phyloP scores from a whole-genome alignment of 2,113 vertebrate species.

The Aptenodytes forsteri region DNA sequence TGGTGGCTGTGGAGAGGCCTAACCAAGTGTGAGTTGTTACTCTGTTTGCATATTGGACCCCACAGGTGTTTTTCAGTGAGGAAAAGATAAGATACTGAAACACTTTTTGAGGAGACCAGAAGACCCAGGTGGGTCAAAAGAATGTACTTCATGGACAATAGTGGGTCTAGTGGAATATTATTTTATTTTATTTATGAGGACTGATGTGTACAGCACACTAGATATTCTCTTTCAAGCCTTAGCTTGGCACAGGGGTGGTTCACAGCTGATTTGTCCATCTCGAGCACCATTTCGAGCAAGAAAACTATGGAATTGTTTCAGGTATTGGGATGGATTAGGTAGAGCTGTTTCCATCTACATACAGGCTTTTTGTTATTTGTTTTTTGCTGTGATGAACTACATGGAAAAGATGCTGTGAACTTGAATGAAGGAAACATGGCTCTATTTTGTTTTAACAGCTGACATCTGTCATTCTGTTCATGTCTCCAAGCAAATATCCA shows the following conservation, averaged over 20 bases:
- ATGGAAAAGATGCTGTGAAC: not conserved
- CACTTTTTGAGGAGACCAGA: not conserved
- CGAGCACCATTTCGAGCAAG: not conserved
- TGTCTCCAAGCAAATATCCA: not conserved
- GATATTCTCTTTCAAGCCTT: not conserved
- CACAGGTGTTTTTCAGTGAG: not conserved
- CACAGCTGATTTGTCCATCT: not conserved
- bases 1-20: not conserved
- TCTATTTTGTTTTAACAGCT: not conserved
- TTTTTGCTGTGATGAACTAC: not conserved
- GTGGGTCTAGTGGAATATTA: not conserved
- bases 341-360: not conserved
- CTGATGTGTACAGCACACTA: not conserved
- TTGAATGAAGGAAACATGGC: not conserved
- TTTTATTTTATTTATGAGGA: not conserved
- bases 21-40: not conserved
- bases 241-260: not conserved
- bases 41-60: not conserved
- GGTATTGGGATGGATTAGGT: not conserved
- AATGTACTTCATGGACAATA: not conserved
- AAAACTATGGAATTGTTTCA: not conserved
- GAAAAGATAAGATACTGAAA: not conserved
- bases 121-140: not conserved
- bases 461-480: not conserved
- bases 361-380: not conserved